Percentiles rank a stretch among this genome's conserved stretches.
phyloP scores from a whole-genome alignment of 2,888 invertebrate species.

The Cantharis rufa region DNA sequence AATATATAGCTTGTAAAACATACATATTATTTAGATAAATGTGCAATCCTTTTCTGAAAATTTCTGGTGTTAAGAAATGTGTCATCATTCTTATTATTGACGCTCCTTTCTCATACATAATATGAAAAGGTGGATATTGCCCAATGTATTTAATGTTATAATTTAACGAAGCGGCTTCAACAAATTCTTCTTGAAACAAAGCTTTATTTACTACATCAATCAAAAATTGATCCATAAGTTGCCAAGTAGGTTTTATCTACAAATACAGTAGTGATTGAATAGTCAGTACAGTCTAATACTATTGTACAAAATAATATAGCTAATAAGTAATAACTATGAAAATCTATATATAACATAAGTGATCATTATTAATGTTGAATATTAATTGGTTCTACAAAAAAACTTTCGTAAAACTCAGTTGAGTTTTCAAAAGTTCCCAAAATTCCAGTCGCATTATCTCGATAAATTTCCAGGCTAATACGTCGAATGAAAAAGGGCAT shows the following conservation, averaged over 20 bases:
- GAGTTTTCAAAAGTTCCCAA: too few species aligned
- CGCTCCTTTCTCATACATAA: conserved; percentile 14
- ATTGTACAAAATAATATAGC: too few species aligned
- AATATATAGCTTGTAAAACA: neutral
- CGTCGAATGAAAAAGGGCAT: too few species aligned
- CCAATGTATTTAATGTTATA: conserved; percentile 60
- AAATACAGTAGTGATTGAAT: neutral
- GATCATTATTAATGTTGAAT: too few species aligned
- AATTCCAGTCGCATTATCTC: too few species aligned
- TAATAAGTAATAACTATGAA: too few species aligned
- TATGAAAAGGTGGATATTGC: conserved; percentile 54
- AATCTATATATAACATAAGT: too few species aligned
- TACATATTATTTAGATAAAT: conserved; percentile 13
- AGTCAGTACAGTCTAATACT: too few species aligned
- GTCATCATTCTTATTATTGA: conserved; percentile 16
- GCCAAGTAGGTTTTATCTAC: conserved; percentile 47
- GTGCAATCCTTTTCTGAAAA: conserved; percentile 8
- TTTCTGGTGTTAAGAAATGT: conserved; percentile 10
- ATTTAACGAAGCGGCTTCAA: conserved; percentile 42
- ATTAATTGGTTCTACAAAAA: too few species aligned
- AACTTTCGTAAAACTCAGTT: too few species aligned
- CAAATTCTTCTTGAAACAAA: conserved; percentile 50
- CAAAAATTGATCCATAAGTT: conserved; percentile 55
- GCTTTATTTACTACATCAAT: conserved; percentile 49
- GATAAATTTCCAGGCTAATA: too few species aligned